These are phyloP conservation scores for Cyanistes caeruleus DNA, from an alignment of 2,113 vertebrate genomes.

Conservation along the genomic window DNA sequence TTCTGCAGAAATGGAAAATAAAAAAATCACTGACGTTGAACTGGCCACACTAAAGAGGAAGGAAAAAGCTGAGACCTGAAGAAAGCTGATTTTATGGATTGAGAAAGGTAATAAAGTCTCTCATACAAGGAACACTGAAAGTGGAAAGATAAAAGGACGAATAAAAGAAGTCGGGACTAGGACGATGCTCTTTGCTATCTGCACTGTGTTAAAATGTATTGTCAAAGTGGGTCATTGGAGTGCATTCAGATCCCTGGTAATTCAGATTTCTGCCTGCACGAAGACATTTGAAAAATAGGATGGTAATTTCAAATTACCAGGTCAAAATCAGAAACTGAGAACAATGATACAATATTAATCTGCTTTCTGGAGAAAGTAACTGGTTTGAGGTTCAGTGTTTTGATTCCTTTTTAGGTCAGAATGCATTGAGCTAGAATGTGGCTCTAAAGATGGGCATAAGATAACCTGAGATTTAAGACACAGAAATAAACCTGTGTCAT, in stretches of 20 bases:
- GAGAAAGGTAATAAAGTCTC: not conserved
- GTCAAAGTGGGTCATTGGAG: not conserved
- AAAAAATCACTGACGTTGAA: not conserved
- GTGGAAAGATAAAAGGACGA: not conserved
- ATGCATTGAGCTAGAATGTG: not conserved
- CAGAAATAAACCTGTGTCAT: not conserved
- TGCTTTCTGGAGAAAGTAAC: not conserved
- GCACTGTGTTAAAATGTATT: not conserved
- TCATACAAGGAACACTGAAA: rapidly evolving
- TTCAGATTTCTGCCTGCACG: not conserved
- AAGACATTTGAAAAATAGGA: not conserved
- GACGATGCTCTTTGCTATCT: not conserved
- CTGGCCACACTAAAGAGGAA: not conserved
- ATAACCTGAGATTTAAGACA: not conserved
- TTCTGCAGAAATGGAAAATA: not conserved
- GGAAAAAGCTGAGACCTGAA: not conserved
- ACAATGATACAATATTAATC: not conserved
- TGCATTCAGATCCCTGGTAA: not conserved
- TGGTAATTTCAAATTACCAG: not conserved
- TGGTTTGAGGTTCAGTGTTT: not conserved
- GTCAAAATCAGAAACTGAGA: not conserved
- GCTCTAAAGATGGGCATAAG: not conserved
- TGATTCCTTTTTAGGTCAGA: not conserved
- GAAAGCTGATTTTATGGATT: not conserved
- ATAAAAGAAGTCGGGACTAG: not conserved